A percentile compares a stretch with the other conserved stretches of the same genome.
Conservation (phyloP, 1,140 invertebrate genomes). For the Acromyrmex echinatior region DNA sequence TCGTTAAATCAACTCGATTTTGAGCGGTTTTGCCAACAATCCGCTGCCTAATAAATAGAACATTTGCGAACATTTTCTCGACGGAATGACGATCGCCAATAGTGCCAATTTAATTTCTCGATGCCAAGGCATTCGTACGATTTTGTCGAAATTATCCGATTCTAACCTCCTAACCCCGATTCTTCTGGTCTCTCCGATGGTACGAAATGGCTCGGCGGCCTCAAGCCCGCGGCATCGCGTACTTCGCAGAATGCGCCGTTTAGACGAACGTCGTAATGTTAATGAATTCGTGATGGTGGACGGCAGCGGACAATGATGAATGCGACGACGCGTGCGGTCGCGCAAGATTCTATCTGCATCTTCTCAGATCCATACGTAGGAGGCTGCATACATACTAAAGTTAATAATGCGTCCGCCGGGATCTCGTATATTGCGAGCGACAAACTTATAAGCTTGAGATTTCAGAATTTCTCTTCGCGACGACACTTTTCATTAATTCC, state of each 20-base stretch:
- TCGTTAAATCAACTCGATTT: background rate
- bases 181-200: conserved; percentile 16
- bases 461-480: background rate
- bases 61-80: background rate
- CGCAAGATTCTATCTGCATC: conserved; percentile 16
- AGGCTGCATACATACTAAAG: background rate
- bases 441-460: background rate
- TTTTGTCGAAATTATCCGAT: conserved; percentile 58
- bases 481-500: background rate
- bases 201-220: background rate
- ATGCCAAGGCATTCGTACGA: conserved; percentile 2
- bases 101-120: background rate
- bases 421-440: background rate
- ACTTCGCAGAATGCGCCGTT: conserved; percentile 26
- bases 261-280: conserved; percentile 41
- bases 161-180: conserved; percentile 63
- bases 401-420: conserved; percentile 10
- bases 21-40: background rate
- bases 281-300: conserved; percentile 35
- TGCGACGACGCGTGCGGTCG: background rate
- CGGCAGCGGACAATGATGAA: conserved; percentile 18
- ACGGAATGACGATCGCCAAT: background rate
- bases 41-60: background rate
- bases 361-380: background rate
- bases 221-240: conserved; percentile 47